phyloP scores from a whole-genome alignment of 2,888 invertebrate species.

The Ptilodon capucinus region DNA sequence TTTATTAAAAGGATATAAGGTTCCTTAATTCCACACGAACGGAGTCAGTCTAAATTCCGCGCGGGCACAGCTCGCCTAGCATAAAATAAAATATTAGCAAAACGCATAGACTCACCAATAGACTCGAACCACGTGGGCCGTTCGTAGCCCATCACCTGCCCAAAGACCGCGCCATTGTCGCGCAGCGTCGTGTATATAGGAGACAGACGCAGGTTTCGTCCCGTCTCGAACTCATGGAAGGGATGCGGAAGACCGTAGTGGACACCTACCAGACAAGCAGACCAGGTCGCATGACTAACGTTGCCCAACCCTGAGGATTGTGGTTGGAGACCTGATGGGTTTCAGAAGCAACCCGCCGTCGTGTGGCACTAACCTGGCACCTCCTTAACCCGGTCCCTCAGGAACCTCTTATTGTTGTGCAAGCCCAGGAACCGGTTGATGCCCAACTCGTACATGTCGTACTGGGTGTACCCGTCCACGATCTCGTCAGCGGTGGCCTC shows the following conservation, averaged over 20 bases:
- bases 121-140: slow-evolving; percentile 95
- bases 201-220: slow-evolving; percentile 95
- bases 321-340: too few species aligned
- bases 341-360: too few species aligned
- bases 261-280: slow-evolving; percentile 83
- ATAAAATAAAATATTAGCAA: too few species aligned
- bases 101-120: slow-evolving; percentile 46
- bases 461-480: slow-evolving; percentile 88
- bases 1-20: too few species aligned
- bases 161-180: slow-evolving; percentile 96
- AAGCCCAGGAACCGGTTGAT: slow-evolving; percentile 94
- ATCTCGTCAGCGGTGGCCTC: slow-evolving; percentile 94
- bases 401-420: slow-evolving; percentile 96
- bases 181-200: slow-evolving; percentile 96
- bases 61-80: too few species aligned
- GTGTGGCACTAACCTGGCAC: slow-evolving; percentile 93
- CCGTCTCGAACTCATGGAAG: slow-evolving; percentile 92
- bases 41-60: too few species aligned
- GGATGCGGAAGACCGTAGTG: slow-evolving; percentile 93
- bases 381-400: slow-evolving; percentile 95
- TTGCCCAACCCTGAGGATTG: too few species aligned
- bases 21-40: too few species aligned
- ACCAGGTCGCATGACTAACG: too few species aligned
- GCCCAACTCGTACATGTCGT: slow-evolving; percentile 95
- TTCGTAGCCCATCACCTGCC: slow-evolving; percentile 99